Evolutionary conservation across 2,113 vertebrate species (phyloP).

Genomic region (Grantiella picta): DNA sequence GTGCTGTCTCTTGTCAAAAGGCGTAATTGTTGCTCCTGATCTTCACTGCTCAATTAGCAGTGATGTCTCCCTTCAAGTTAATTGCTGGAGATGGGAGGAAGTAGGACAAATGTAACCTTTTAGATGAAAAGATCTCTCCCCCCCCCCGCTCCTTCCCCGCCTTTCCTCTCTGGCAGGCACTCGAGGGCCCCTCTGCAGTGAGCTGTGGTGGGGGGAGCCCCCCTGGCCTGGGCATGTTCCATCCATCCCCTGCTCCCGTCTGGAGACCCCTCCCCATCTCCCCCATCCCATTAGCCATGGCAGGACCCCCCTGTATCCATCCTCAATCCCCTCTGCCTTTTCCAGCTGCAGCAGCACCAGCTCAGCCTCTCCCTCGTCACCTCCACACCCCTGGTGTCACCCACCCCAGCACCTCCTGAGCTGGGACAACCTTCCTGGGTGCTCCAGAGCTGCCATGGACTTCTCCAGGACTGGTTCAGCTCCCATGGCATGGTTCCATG

Average conservation of each 20-base stretch:
- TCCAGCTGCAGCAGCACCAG: background rate
- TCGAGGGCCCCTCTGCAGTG: background rate
- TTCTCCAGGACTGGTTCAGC: background rate
- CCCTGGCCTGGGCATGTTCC: background rate
- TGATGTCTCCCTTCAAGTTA: conserved; percentile 77
- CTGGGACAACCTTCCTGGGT: fast-evolving
- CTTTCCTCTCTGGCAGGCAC: background rate
- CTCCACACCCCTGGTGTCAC: fast-evolving
- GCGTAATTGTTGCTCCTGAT: conserved; percentile 77
- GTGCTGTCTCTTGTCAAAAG: conserved; percentile 75
- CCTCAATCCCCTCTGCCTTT: fast-evolving
- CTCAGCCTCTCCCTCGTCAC: background rate
- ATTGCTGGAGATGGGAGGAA: conserved; percentile 75
- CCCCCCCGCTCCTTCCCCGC: background rate
- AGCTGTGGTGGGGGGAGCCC: background rate
- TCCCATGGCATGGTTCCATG: fast-evolving
- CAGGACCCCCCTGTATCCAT: background rate
- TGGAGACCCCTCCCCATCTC: background rate
- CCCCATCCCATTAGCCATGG: background rate
- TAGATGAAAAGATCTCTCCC: conserved; percentile 71
- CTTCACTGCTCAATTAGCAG: conserved; percentile 75
- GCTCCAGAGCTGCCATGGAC: background rate
- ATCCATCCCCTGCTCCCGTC: background rate
- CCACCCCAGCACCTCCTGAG: background rate
- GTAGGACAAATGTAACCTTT: conserved; percentile 77